A percentile compares a stretch with the other conserved stretches of the same genome.
These are phyloP conservation scores for Phaethon lepturus DNA, from an alignment of 2,113 vertebrate genomes.

Conservation along the genomic window DNA sequence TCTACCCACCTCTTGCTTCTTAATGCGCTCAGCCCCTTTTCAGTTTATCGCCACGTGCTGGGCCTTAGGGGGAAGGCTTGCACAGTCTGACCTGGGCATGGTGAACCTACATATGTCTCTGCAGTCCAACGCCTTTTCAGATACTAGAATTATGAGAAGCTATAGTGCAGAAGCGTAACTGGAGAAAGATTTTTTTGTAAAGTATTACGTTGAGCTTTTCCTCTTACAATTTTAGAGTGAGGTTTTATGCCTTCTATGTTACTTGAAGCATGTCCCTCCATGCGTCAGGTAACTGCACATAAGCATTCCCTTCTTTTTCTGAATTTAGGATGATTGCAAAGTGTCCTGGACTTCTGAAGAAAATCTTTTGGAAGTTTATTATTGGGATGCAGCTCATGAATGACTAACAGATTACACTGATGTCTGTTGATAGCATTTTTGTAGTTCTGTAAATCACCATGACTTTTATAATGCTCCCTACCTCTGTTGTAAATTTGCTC, in stretches of 20 bases:
- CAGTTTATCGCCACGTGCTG: accelerated
- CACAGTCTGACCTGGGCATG: background rate
- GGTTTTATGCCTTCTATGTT: background rate
- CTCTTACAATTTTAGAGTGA: background rate
- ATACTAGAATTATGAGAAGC: background rate
- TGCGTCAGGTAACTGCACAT: background rate
- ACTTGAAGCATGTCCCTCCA: background rate
- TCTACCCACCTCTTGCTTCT: background rate
- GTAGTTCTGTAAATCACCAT: conserved; percentile 1
- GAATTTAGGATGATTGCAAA: background rate
- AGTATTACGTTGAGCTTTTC: background rate
- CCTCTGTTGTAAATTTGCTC: background rate
- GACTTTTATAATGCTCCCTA: conserved; percentile 15
- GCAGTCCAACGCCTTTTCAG: background rate
- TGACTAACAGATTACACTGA: background rate
- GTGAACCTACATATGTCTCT: background rate
- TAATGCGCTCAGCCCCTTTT: background rate
- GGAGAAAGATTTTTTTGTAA: background rate
- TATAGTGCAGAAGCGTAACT: background rate
- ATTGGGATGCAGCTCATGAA: background rate
- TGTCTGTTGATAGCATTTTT: background rate
- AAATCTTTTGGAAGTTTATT: background rate
- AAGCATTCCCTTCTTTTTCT: background rate
- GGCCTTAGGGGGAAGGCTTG: background rate
- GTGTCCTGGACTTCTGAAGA: background rate